Percentiles rank a stretch among this genome's conserved stretches.
phyloP scores from a whole-genome alignment of 2,797 vertebrate genomes.

The Acanthiza pusilla region DNA sequence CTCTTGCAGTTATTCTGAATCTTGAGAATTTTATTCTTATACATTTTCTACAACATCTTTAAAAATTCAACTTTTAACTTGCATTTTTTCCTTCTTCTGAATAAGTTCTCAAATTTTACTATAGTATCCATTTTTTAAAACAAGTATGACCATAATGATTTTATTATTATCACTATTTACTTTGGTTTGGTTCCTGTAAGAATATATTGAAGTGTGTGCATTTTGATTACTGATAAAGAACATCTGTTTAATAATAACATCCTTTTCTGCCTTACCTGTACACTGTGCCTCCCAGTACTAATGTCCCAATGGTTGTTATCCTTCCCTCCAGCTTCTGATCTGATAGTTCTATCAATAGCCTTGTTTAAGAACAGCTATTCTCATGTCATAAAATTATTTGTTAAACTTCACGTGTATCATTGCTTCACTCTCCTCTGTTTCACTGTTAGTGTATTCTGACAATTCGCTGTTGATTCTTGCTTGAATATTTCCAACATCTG shows the following conservation, averaged over 20 bases:
- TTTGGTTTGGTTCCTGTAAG: neutral
- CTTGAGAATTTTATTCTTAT: neutral
- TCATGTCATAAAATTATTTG: neutral
- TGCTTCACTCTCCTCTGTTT: neutral
- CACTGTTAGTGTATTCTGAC: neutral
- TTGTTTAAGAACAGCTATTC: neutral
- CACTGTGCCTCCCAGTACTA: neutral
- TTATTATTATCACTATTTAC: neutral
- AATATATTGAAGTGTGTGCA: neutral
- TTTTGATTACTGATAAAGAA: neutral
- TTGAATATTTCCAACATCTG: neutral
- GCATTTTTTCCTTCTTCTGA: neutral
- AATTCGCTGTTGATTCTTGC: neutral
- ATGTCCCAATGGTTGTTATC: neutral
- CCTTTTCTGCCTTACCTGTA: neutral
- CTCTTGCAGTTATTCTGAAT: neutral
- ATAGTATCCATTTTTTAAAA: accelerated
- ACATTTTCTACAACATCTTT: neutral
- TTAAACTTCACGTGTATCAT: neutral
- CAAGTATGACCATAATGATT: neutral
- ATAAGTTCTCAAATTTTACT: neutral
- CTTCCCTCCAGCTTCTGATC: neutral
- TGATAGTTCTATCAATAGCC: neutral
- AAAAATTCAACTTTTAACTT: neutral
- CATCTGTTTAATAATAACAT: neutral